phyloP scores from a whole-genome alignment of 1,140 invertebrate genomes.

The Nixonia krombeini region DNA sequence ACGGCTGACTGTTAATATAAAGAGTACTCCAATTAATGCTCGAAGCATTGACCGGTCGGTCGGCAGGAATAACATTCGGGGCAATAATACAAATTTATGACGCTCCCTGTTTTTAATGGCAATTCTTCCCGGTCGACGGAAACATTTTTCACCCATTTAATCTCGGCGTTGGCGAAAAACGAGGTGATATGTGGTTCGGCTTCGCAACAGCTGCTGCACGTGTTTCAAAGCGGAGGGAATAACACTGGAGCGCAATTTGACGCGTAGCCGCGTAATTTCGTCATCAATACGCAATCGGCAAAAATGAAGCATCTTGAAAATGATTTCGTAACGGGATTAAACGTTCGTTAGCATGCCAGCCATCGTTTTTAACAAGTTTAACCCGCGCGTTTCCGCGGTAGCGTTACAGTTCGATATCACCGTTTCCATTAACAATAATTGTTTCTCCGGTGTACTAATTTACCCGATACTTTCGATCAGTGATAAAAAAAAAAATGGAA shows the following conservation, averaged over 20 bases:
- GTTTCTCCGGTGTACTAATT: constrained; percentile 5
- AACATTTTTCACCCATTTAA: constrained; percentile 15
- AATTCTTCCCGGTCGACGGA: constrained; percentile 1
- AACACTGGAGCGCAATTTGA: neutral
- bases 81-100: neutral
- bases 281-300: no score
- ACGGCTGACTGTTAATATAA: constrained; percentile 13
- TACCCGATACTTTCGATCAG: no score
- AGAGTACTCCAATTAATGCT: constrained; percentile 24
- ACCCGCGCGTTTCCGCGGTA: no score
- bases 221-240: constrained; percentile 6
- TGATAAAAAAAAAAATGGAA: neutral
- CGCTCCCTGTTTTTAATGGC: neutral
- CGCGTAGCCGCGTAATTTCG: no score
- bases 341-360: no score
- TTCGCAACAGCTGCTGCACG: neutral
- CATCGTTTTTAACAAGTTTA: no score
- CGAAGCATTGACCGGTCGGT: constrained; percentile 2
- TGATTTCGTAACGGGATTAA: no score
- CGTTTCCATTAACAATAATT: no score
- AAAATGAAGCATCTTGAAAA: no score
- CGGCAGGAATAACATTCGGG: no score
- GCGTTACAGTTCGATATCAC: no score
- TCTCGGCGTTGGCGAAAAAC: constrained; percentile 2
- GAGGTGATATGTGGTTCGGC: constrained; percentile 3